phyloP scores from a whole-genome alignment of 2,797 vertebrate species.

The Intellagama lesueurii region DNA sequence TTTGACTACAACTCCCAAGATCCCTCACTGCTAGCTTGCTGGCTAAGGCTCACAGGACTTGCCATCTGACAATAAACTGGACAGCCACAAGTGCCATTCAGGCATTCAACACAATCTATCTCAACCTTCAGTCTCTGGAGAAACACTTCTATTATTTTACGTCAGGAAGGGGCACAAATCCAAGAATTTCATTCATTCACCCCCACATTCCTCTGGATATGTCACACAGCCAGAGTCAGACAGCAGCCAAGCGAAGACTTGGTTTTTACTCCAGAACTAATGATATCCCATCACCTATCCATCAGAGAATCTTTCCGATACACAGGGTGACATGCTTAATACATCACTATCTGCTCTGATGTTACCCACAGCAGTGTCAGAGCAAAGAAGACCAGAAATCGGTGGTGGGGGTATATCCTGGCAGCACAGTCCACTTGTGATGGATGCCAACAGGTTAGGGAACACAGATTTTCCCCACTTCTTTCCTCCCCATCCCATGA shows the following conservation, averaged over 20 bases:
- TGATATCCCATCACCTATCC: background rate
- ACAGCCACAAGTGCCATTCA: background rate
- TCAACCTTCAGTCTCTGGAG: background rate
- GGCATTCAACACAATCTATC: background rate
- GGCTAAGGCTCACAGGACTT: background rate
- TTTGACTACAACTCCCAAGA: background rate
- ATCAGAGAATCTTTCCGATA: background rate
- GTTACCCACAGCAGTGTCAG: background rate
- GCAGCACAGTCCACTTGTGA: background rate
- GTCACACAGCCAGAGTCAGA: background rate
- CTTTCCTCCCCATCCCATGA: background rate
- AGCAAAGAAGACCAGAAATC: background rate
- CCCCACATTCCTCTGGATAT: background rate
- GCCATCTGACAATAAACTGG: background rate
- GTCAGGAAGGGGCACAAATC: background rate
- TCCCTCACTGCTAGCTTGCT: background rate
- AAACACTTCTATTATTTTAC: background rate
- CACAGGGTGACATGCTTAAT: background rate
- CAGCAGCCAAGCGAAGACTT: background rate
- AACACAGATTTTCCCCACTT: background rate
- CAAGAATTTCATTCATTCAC: background rate
- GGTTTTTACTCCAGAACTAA: background rate
- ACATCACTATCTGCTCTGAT: background rate
- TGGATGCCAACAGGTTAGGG: too few relatives aligned
- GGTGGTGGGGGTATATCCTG: background rate